phyloP scores from a whole-genome alignment of 2,888 invertebrate genomes.

The Epinotia demarniana region DNA sequence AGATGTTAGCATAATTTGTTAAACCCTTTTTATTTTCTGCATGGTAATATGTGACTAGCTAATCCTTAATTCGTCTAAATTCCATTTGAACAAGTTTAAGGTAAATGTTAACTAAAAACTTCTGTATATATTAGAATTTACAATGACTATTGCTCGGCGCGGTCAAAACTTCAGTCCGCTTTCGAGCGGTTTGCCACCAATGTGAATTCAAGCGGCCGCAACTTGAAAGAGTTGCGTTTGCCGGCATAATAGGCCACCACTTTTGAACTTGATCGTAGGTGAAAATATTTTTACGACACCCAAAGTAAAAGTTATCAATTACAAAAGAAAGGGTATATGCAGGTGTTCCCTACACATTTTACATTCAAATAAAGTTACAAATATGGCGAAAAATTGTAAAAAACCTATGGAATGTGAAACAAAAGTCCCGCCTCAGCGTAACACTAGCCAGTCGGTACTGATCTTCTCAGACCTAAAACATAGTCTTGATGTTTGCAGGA shows the following conservation, averaged over 20 bases:
- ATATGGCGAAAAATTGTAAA: too few relatives aligned
- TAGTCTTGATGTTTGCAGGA: too few relatives aligned
- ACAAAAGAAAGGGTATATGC: too few relatives aligned
- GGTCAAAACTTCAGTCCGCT: conserved; percentile 35
- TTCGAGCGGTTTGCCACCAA: conserved; percentile 37
- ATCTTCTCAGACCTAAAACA: too few relatives aligned
- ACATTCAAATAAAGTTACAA: too few relatives aligned
- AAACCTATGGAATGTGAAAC: too few relatives aligned
- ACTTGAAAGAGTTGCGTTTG: conserved; percentile 55
- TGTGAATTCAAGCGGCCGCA: conserved; percentile 46
- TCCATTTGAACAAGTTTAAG: not conserved
- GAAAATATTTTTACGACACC: too few relatives aligned
- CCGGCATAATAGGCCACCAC: conserved; percentile 43
- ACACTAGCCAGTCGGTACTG: too few relatives aligned
- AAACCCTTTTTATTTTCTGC: not conserved
- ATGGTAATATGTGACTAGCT: not conserved
- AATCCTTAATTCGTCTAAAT: not conserved
- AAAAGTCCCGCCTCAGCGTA: too few relatives aligned
- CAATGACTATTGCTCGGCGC: conserved; percentile 16
- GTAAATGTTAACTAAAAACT: conserved; percentile 17
- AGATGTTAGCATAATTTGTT: not conserved
- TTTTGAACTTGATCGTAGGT: conserved; percentile 37
- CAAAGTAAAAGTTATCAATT: too few relatives aligned
- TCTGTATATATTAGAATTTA: conserved; percentile 36
- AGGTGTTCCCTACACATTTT: too few relatives aligned